These are phyloP conservation scores for Aleiodes testaceus DNA, from an alignment of 2,888 invertebrate species.

Conservation along the genomic window DNA sequence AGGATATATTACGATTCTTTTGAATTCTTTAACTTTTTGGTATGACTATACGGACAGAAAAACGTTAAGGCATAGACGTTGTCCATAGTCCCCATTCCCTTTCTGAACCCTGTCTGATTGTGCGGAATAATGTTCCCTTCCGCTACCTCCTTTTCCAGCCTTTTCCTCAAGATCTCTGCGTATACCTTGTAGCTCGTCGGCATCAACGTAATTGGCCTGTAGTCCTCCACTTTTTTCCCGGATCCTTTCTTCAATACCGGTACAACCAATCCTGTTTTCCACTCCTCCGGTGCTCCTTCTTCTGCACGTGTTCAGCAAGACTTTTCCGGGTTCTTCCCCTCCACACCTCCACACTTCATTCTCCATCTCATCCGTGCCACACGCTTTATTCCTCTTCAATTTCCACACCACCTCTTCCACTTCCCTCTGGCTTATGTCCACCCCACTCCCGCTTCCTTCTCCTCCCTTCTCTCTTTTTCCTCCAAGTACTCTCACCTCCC, in stretches of 20 bases:
- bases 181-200: conserved; percentile 31
- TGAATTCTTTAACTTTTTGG: too few species aligned
- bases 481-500: conserved; percentile 1
- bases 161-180: neutral
- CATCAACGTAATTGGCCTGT: neutral
- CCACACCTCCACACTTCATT: conserved; percentile 30
- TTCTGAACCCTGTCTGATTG: conserved; percentile 44
- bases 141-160: conserved; percentile 33
- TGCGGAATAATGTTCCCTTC: conserved; percentile 21
- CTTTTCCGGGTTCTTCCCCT: conserved; percentile 6
- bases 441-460: neutral
- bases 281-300: conserved; percentile 34
- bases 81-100: conserved; percentile 36
- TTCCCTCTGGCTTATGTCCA: conserved; percentile 10
- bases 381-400: conserved; percentile 13
- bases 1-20: too few species aligned
- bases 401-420: conserved; percentile 27
- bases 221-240: conserved; percentile 18
- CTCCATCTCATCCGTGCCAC: too few species aligned
- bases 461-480: neutral
- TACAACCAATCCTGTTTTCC: conserved; percentile 30
- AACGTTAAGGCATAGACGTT: conserved; percentile 43
- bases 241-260: conserved; percentile 13
- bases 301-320: conserved; percentile 17
- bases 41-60: too few species aligned